phyloP scores from a whole-genome alignment of 2,113 vertebrate species.

The Gambusia affinis region DNA sequence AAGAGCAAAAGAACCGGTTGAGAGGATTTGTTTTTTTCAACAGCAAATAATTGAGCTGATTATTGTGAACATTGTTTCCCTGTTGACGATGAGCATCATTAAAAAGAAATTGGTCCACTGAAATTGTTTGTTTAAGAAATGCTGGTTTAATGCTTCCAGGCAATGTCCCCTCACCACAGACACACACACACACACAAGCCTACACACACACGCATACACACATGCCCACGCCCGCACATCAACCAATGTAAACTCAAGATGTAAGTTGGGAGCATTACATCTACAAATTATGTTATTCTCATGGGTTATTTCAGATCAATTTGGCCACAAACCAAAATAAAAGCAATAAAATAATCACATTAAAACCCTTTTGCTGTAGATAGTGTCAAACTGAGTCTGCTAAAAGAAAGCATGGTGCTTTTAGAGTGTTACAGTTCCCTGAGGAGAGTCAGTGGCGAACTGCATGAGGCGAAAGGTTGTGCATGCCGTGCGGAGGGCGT shows the following conservation, averaged over 20 bases:
- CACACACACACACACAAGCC: conserved; percentile 36
- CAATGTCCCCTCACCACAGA: conserved; percentile 42
- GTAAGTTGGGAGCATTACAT: conserved; percentile 23
- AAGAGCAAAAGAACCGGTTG: conserved; percentile 29
- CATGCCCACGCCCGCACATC: conserved; percentile 41
- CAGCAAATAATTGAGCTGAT: conserved; percentile 72
- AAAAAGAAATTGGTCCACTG: conserved; percentile 71
- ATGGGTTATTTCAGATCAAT: conserved; percentile 37
- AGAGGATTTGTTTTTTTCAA: conserved; percentile 7
- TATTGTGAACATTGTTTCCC: conserved; percentile 64
- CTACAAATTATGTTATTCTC: conserved; percentile 42
- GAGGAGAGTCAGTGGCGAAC: conserved; percentile 45
- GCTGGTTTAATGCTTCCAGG: conserved; percentile 62
- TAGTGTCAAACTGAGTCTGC: not conserved
- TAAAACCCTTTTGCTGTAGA: not conserved
- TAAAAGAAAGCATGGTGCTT: conserved; percentile 17
- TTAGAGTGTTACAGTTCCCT: conserved; percentile 55
- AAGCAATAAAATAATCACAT: conserved; percentile 9
- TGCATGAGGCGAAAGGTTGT: conserved; percentile 64
- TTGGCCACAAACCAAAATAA: conserved; percentile 7
- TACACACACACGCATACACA: conserved; percentile 37
- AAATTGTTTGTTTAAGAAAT: conserved; percentile 73
- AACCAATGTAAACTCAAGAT: conserved; percentile 52
- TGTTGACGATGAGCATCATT: conserved; percentile 75
- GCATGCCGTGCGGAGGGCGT: conserved; percentile 62